Base-by-base conservation (phyloP, 2,113 vertebrate genomes). In the Hippocampus zosterae region DNA sequence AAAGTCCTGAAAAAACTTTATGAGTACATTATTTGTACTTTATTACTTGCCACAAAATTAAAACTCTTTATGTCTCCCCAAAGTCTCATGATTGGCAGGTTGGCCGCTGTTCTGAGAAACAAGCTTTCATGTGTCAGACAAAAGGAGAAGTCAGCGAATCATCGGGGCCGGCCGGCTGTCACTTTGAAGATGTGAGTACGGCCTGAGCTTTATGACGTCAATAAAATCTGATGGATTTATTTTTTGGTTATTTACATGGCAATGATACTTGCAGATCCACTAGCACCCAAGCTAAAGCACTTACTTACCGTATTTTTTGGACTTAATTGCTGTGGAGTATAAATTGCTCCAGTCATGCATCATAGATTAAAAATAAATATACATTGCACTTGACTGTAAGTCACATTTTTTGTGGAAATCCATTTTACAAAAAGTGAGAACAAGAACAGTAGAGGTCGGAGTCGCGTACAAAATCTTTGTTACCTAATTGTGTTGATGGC, bases 51-150 rank as follows among this genome's bases (percentile, higher is more conserved):
- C 13, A 37, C 25, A 15, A 5, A 3, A 75, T 52, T 65, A 67
- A 78, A 60, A 0, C 3, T 67, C 25, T 57, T 57, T 27, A 3
- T 57, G 8, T 27, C 3, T 27, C 23, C 55, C 23, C 68, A 71
- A 88, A 99, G 96, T 60, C 90, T 85, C 94, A 94, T 73, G 90
- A 89, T 5, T 99, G 97, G 97, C 89, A 52, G 71, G 85, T 95
- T 48, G 89, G 82, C 13, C 71, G 86, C 40, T 99, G 97, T 90
- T 81, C 88, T 27, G 40, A 83, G 64, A 84, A 64, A 52, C 74
- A 93, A 12, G 91, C 91, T 67, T 98, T 93, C n/a, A 88, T 96
- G 71, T 99, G 97, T 81, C 95, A 95, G 88, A 95, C 91, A 87
- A 91, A 81, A 69, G 96, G 95, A 83, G 75, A 88, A 8, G 76